Percentiles rank a stretch among this genome's conserved stretches.
Conservation (phyloP, 2,888 invertebrate genomes). For the Halictus quadricinctus region DNA sequence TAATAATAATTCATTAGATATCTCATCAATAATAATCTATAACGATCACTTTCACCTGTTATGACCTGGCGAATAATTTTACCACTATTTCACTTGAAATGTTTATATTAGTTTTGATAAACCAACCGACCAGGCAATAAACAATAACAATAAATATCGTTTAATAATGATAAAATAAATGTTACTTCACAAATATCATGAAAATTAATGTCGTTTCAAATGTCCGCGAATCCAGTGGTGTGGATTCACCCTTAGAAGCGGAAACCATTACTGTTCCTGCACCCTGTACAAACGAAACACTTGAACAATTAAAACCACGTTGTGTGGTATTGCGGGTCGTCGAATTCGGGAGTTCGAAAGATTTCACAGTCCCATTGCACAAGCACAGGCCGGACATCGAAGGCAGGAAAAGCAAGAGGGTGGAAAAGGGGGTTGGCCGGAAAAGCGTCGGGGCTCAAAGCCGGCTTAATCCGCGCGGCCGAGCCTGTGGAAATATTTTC, state of each 20-base stretch:
- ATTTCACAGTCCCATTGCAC: constrained; percentile 23
- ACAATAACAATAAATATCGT: too few relatives aligned
- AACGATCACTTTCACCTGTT: too few relatives aligned
- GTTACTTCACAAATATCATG: background rate
- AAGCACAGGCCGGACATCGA: constrained; percentile 6
- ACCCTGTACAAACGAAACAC: background rate
- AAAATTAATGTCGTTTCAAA: background rate
- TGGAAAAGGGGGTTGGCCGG: constrained; percentile 17
- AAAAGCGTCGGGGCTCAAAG: constrained; percentile 60
- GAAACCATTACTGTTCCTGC: background rate
- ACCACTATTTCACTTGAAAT: too few relatives aligned
- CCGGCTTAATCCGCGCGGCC: constrained; percentile 59
- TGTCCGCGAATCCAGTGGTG: background rate
- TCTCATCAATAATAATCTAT: too few relatives aligned
- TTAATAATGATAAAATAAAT: background rate
- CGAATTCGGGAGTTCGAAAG: background rate
- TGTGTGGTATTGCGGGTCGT: background rate
- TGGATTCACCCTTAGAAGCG: background rate
- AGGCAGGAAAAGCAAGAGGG: background rate
- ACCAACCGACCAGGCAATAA: too few relatives aligned
- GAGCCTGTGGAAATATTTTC: constrained; percentile 68
- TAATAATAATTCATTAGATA: too few relatives aligned
- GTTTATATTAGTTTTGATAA: too few relatives aligned
- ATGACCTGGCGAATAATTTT: too few relatives aligned
- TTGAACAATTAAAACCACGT: background rate